A percentile compares a stretch with the other conserved stretches of the same genome.
phyloP scores from a whole-genome alignment of 2,797 vertebrate species.

The Neoniphon sammara region DNA sequence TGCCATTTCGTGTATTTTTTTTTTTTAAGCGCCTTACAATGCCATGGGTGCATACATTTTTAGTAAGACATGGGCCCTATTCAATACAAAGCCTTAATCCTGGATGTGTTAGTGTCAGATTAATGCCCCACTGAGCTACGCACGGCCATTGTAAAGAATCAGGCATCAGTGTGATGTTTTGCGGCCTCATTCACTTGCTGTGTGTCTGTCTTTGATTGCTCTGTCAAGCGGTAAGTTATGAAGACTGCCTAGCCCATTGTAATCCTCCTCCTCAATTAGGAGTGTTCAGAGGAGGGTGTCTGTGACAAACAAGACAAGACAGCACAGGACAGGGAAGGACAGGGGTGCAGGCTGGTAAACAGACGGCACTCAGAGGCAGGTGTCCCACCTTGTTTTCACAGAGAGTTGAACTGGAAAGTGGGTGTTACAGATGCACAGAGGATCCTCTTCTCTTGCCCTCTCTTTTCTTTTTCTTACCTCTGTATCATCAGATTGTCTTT shows the following conservation, averaged over 20 bases:
- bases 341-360: background rate
- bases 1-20: too few relatives aligned
- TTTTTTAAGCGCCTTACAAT: too few relatives aligned
- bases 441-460: background rate
- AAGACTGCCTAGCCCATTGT: background rate
- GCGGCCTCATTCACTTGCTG: background rate
- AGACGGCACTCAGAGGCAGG: background rate
- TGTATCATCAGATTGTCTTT: background rate
- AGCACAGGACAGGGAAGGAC: background rate
- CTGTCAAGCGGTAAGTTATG: conserved; percentile 18
- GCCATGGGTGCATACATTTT: background rate
- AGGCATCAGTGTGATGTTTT: background rate
- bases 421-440: background rate
- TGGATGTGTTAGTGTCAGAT: background rate
- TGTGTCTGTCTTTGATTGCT: background rate
- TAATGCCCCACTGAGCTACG: background rate
- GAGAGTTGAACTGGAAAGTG: too few relatives aligned
- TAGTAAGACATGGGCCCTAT: background rate
- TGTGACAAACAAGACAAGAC: background rate
- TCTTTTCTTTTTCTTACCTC: background rate
- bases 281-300: background rate
- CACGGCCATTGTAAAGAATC: background rate
- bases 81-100: too few relatives aligned
- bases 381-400: too few relatives aligned
- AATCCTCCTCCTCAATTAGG: background rate